These are phyloP conservation scores for Gryon sp. DNA, from an alignment of 1,140 invertebrate genomes.

Conservation along the genomic window DNA sequence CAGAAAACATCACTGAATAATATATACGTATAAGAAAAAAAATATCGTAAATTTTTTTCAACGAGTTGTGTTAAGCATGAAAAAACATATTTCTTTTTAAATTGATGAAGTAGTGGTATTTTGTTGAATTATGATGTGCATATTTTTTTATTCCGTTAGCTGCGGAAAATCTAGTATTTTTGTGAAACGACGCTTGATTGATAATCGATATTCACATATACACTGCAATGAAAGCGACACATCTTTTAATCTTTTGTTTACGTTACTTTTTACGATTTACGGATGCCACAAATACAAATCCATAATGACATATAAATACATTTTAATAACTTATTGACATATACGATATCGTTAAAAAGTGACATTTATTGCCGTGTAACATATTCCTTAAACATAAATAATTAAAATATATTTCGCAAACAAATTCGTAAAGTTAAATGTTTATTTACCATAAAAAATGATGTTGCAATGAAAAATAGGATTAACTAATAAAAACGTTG, in stretches of 20 bases:
- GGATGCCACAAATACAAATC: slow-evolving; percentile 9
- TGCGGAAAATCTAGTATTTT: slow-evolving; percentile 31
- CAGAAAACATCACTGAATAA: too few species aligned
- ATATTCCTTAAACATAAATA: too few species aligned
- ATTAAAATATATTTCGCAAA: too few species aligned
- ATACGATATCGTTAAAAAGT: too few species aligned
- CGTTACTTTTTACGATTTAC: slow-evolving; percentile 6
- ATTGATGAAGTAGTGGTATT: slow-evolving; percentile 37
- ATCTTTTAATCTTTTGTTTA: slow-evolving; percentile 36
- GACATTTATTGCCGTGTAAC: too few species aligned
- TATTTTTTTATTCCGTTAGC: slow-evolving; percentile 31
- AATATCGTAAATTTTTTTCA: neutral
- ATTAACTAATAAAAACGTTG: too few species aligned
- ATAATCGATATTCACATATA: slow-evolving; percentile 52
- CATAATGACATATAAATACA: too few species aligned
- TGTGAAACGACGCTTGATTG: slow-evolving; percentile 42
- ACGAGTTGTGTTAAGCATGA: neutral
- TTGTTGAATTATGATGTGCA: slow-evolving; percentile 34
- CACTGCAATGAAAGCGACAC: slow-evolving; percentile 30
- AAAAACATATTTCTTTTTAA: slow-evolving; percentile 17
- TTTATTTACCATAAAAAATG: too few species aligned
- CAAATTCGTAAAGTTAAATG: too few species aligned
- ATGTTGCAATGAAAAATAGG: too few species aligned
- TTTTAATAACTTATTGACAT: too few species aligned
- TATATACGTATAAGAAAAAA: neutral